Percentiles rank a stretch among this genome's conserved stretches.
Evolutionary conservation across 1,140 invertebrate genomes (phyloP).

Genomic region (Radopholus similis): DNA sequence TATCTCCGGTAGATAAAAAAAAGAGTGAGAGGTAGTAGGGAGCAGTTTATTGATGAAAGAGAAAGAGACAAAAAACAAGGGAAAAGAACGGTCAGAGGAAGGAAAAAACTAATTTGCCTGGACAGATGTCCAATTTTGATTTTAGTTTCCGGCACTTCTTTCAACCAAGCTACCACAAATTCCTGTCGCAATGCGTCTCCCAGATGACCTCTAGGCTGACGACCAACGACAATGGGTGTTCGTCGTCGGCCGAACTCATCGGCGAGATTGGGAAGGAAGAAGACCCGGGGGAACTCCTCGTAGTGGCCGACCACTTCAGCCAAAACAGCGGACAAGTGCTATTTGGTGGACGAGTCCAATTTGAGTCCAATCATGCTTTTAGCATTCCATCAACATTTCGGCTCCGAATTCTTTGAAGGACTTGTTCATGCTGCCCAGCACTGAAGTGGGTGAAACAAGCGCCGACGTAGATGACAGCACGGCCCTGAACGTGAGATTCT

Average conservation of each 20-base stretch:
- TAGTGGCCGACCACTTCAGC: not conserved
- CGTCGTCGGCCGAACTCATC: not conserved
- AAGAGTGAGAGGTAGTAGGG: too few relatives aligned
- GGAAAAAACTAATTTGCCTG: not conserved
- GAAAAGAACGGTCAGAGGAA: not conserved
- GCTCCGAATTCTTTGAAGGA: constrained; percentile 6
- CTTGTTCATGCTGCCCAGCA: constrained; percentile 1
- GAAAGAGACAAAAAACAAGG: too few relatives aligned
- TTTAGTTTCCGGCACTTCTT: constrained; percentile 30
- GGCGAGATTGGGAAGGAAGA: constrained; percentile 1
- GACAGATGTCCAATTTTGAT: too few relatives aligned
- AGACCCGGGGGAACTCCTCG: constrained; percentile 1
- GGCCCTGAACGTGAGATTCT: not conserved
- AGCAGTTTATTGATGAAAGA: not conserved
- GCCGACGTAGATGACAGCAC: not conserved
- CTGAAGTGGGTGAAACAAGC: not conserved
- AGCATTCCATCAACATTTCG: constrained; percentile 2
- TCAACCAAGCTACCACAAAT: constrained; percentile 16
- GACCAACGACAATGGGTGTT: not conserved
- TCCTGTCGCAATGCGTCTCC: constrained; percentile 6
- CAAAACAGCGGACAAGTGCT: not conserved
- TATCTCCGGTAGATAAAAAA: too few relatives aligned
- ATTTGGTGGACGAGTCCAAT: not conserved
- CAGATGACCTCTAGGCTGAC: too few relatives aligned
- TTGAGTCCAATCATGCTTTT: not conserved